Evolutionary conservation across 2,797 vertebrate species (phyloP).

Genomic region (Setipinna tenuifilis): DNA sequence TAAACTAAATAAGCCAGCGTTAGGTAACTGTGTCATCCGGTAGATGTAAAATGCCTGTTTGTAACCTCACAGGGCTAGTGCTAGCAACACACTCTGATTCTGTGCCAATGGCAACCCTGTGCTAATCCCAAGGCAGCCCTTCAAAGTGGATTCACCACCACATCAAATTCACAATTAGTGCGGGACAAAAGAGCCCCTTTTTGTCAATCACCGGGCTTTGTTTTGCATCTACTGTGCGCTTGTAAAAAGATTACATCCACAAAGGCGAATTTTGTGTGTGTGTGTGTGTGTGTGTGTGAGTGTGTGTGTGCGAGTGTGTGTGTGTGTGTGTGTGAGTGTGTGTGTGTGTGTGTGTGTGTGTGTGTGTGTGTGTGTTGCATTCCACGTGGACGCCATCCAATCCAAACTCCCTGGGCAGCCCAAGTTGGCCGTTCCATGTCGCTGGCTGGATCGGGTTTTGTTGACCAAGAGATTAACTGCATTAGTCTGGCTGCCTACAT

Average conservation of each 20-base stretch:
- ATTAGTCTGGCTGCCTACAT: conserved; percentile 25
- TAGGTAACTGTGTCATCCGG: background rate
- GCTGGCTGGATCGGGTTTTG: background rate
- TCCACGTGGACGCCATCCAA: background rate
- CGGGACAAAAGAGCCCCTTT: background rate
- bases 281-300: background rate
- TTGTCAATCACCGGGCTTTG: background rate
- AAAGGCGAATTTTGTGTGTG: conserved; percentile 12
- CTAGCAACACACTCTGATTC: background rate
- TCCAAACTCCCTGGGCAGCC: background rate
- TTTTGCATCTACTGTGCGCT: conserved; percentile 1
- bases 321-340: background rate
- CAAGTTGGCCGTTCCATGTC: conserved; percentile 29
- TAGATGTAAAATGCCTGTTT: background rate
- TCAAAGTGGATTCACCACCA: background rate
- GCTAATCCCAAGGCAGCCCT: background rate
- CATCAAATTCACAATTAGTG: background rate
- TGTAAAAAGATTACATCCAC: conserved; percentile 45
- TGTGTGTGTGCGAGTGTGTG: background rate
- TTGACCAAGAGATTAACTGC: conserved; percentile 27
- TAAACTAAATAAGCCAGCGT: conserved; percentile 58
- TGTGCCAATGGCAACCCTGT: background rate
- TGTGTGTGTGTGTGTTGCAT: background rate
- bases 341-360: background rate
- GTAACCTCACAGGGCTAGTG: background rate